Conservation (phyloP, 2,888 invertebrate genomes). For the Nomada hirtipes region DNA sequence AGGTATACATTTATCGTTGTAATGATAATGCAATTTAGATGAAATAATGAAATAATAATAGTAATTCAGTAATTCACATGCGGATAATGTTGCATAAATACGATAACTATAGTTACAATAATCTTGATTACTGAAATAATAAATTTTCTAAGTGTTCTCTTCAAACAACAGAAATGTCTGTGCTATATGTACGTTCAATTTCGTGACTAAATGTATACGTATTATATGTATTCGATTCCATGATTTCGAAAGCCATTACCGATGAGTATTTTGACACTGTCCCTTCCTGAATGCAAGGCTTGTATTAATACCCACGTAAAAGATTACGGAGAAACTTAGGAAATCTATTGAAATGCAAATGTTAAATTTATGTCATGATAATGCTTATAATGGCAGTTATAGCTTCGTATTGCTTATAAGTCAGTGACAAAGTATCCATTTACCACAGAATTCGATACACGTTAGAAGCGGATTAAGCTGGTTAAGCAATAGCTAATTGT, state of each 20-base stretch:
- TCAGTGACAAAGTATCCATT: slow-evolving; percentile 18
- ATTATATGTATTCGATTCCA: too few relatives aligned
- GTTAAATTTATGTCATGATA: slow-evolving; percentile 21
- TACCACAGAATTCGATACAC: slow-evolving; percentile 19
- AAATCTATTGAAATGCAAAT: slow-evolving; percentile 35
- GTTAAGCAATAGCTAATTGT: slow-evolving; percentile 5
- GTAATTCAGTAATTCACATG: too few relatives aligned
- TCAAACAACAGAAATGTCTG: too few relatives aligned
- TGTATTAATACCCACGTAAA: background rate
- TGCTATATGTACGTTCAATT: too few relatives aligned
- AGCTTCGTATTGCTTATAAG: slow-evolving; percentile 4
- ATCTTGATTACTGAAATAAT: too few relatives aligned
- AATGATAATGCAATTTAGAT: too few relatives aligned
- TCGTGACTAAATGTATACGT: too few relatives aligned
- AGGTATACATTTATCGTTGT: too few relatives aligned
- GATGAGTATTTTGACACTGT: background rate
- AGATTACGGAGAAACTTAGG: background rate
- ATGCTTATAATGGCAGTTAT: slow-evolving; percentile 19
- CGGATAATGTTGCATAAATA: too few relatives aligned
- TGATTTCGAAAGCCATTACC: background rate
- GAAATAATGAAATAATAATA: too few relatives aligned
- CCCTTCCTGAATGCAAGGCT: background rate
- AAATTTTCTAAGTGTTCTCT: too few relatives aligned
- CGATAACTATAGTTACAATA: too few relatives aligned
- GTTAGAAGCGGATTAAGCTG: slow-evolving; percentile 14